Evolutionary conservation across 2,888 invertebrate species (phyloP), one percentile per base, ranked within the genome.

Genomic region (Tricholauxania praeusta): DNA sequence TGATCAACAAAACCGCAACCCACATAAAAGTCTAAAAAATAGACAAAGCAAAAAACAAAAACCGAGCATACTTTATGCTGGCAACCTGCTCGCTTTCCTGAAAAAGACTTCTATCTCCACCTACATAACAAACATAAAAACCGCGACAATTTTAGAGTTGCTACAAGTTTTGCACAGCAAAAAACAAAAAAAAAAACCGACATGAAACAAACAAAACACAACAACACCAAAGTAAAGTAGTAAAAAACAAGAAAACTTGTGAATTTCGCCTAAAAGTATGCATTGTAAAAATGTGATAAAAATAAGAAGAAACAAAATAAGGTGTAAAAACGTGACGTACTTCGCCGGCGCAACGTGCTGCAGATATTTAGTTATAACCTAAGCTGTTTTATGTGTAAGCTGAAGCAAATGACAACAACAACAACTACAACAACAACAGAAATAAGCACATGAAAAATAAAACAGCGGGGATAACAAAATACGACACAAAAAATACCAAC

Each of bases 281-380:
- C 32, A 66, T 66, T 66, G 47, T 66, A 22, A 57, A 66, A 66
- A 66, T 53, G 66, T 57, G 57, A 28, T 66, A 53, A 66, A 52
- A 53, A 51, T 57, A 12, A 53, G n/a, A 12, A 53, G n/a, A 39
- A 39, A 39, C 10, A 39, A 39, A 39, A 39, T 19, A 28, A 51
- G 53, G 51, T 66, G 53, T 66, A 66, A 66, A 66, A 51, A 15
- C 66, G 22, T 64, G 51, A 39, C 39, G 39, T 39, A 22, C 22
- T 22, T 12, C 57, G 14, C 12, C 19, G 57, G 22, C 57, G 15
- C 57, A 19, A 57, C 57, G 57, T 57, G 57, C 39, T 39, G 39
- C 28, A 57, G 57, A 57, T 57, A 57, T 57, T 57, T 57, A 57
- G 57, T 57, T 57, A 57, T 57, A 57, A 57, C 57, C 57, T 28